These are phyloP conservation scores for Yasuhikotakia modesta DNA, from an alignment of 2,797 vertebrate genomes.

Conservation along the genomic window DNA sequence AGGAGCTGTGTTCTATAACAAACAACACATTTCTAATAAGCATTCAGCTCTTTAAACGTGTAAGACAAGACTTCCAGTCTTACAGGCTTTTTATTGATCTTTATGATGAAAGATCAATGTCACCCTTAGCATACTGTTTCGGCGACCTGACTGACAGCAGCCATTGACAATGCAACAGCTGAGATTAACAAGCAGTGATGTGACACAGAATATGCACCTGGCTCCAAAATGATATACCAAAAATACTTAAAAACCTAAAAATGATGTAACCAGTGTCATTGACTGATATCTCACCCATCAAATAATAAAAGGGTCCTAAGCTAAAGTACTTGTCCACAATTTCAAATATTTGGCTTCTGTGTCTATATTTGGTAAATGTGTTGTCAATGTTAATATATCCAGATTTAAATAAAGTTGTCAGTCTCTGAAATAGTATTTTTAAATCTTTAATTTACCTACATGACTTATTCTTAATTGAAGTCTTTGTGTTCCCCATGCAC, in stretches of 20 bases:
- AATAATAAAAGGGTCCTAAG: not conserved
- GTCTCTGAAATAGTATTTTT: no score
- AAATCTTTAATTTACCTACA: no score
- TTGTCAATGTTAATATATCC: slow-evolving; percentile 12
- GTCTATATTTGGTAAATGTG: not conserved
- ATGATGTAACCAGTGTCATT: no score
- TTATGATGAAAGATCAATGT: no score
- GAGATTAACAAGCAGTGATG: slow-evolving; percentile 12
- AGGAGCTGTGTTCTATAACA: not conserved
- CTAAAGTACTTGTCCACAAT: slow-evolving; percentile 62
- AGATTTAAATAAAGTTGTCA: slow-evolving; percentile 63
- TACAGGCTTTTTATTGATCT: no score
- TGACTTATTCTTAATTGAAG: no score
- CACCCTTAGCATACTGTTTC: slow-evolving; percentile 6
- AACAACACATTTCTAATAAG: no score
- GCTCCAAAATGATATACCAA: no score
- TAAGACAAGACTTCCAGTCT: no score
- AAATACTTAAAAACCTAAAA: no score
- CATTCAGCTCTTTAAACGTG: no score
- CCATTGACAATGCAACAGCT: slow-evolving; percentile 11
- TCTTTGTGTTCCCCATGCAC: slow-evolving; percentile 62
- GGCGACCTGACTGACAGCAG: slow-evolving; percentile 12
- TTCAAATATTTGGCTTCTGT: slow-evolving; percentile 70
- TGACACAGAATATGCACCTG: not conserved
- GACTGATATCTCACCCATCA: slow-evolving; percentile 25